Evolutionary conservation across 1,140 invertebrate genomes (phyloP), one percentile per base, ranked within the genome.

Genomic region (Euwallacea fornicatus): DNA sequence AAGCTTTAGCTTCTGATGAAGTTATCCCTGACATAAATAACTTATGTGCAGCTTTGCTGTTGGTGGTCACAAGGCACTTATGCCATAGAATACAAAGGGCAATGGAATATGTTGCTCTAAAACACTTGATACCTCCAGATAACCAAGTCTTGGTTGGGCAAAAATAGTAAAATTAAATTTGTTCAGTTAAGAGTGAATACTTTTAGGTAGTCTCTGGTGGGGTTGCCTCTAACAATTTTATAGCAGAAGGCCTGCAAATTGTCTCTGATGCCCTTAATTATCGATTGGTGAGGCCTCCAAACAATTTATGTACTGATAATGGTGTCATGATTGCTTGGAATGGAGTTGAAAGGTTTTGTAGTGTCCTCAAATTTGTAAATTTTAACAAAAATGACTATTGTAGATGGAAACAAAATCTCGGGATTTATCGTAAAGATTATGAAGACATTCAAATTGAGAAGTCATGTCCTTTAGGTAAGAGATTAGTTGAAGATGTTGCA

Each of bases 321-420:
- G 98, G 97, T 15, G 86, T 97, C n/a, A 99, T 99, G 98, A 96
- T 99, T 74, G 97, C 97, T 16, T 99, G 97, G 97, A 97, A 97
- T 87, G 96, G 94, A 7, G 83, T 96, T 44, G 96, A 98, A 83
- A 91, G 89, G 80, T 78, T 81, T 15, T 11, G n/a, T 69, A 16
- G 46, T 50, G 15, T 15, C n/a, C 15, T 47, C 10, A 46, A 63
- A 42, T 58, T 9, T 56, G 54, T 1, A 2, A 47, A 41, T 11
- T 47, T 16, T 16, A 2, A 61, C 4, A 9, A 42, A 42, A 11
- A 11, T 56, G 9, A 42, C 33, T 75, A 42, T 78, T 76, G 78
- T 43, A 77, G 79, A 62, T 87, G 83, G 78, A 79, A 74, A 16
- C 70, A 78, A 21, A 76, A 84, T 47, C 71, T 73, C 13, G 86